phyloP scores from a whole-genome alignment of 2,888 invertebrate species.

The Pyrgus malvae region DNA sequence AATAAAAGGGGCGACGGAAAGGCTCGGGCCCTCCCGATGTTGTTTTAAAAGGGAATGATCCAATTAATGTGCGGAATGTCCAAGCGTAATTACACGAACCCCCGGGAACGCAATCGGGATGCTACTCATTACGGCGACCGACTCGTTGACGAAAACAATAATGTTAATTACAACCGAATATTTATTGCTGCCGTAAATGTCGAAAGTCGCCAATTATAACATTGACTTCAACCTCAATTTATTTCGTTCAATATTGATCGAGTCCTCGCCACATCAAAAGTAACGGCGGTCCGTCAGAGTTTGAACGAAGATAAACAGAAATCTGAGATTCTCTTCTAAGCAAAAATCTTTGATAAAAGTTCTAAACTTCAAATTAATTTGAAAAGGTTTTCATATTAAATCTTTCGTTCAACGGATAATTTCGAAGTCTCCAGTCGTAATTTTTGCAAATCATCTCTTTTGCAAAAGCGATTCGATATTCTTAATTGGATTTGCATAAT shows the following conservation, averaged over 20 bases:
- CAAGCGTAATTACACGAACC: constrained; percentile 51
- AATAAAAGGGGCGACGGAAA: constrained; percentile 37
- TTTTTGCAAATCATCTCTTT: constrained; percentile 9
- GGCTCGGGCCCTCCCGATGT: constrained; percentile 30
- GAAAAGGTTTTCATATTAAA: constrained; percentile 6
- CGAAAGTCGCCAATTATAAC: constrained; percentile 4
- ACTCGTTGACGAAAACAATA: constrained; percentile 33
- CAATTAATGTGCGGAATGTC: constrained; percentile 60
- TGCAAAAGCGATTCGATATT: not conserved
- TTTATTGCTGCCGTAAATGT: constrained; percentile 11
- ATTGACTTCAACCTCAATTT: constrained; percentile 13
- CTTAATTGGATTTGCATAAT: not conserved
- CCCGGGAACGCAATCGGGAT: constrained; percentile 40
- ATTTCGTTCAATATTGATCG: constrained; percentile 12
- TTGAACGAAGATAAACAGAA: constrained; percentile 12
- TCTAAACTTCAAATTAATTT: constrained; percentile 14
- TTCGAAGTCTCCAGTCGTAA: not conserved
- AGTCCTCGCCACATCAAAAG: constrained; percentile 3
- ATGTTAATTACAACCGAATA: constrained; percentile 19
- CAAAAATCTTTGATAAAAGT: constrained; percentile 12
- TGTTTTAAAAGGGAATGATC: constrained; percentile 49
- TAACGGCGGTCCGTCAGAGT: not conserved
- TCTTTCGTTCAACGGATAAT: constrained; percentile 4
- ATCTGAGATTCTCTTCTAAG: constrained; percentile 7
- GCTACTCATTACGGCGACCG: constrained; percentile 35